Evolutionary conservation across 2,113 vertebrate species (phyloP), one percentile per base, ranked within the genome.

Genomic region (Lanius collurio): DNA sequence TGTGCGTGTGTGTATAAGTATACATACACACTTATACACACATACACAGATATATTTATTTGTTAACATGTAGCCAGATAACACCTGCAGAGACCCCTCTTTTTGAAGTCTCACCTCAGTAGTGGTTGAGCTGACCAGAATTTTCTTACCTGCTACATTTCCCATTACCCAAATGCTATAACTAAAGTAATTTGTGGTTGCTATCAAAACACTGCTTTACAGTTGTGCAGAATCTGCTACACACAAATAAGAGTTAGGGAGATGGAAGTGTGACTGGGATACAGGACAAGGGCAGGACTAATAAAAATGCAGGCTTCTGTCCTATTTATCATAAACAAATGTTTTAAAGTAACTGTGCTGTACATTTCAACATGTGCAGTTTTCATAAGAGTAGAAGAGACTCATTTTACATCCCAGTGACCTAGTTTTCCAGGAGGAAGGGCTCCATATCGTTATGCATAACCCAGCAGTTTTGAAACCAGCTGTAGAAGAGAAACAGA

Each of bases 371-470:
- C 50, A 83, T 15, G 17, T 76, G n/a, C 22, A 74, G 20, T 63
- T 93, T 89, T 80, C 28, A 12, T 44, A 71, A 81, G n/a, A 8
- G 14, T 57, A 27, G 46, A 39, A 79, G 53, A 86, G 14, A 59
- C 14, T 82, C 9, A 21, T 86, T 83, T 86, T 89, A 86, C 26
- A 74, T 90, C 37, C 83, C 44, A 50, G 13, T 81, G 68, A 91
- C 76, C 77, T 87, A 82, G 64, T 84, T 95, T 95, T 95, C 39
- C 49, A 75, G 52, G 19, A 89, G 33, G 69, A 93, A 83, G 35
- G 14, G 64, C 39, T 30, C 83, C 26, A 35, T 70, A 57, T 81
- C 13, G 1, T 95, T 95, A 84, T 89, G 77, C 77, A 87, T 71
- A 93, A 82, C 30, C 39, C 35, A 87, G 64, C 69, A 91, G 39